phyloP scores from a whole-genome alignment of 1,140 invertebrate genomes.

The Papilio dardanus region DNA sequence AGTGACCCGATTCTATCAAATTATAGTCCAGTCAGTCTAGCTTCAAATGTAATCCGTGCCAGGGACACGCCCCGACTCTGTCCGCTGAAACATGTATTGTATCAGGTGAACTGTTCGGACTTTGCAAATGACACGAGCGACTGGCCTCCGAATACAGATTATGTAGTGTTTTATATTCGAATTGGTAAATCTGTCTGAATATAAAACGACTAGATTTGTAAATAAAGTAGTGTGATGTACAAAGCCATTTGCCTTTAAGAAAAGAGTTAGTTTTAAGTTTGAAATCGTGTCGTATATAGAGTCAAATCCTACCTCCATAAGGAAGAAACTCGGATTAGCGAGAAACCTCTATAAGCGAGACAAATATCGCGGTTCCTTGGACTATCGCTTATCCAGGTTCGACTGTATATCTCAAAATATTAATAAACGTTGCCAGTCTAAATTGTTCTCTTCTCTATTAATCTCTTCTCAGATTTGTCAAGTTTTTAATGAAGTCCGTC shows the following conservation, averaged over 20 bases:
- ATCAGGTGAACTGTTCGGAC: constrained; percentile 4
- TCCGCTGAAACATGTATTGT: constrained; percentile 17
- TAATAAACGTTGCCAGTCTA: too few species aligned
- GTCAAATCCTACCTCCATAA: too few species aligned
- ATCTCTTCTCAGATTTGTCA: too few species aligned
- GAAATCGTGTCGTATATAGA: too few species aligned
- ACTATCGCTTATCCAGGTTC: too few species aligned
- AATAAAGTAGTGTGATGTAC: not conserved
- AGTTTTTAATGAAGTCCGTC: not conserved
- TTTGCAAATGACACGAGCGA: constrained; percentile 17
- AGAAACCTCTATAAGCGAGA: too few species aligned
- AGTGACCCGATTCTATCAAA: constrained; percentile 14
- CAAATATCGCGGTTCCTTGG: too few species aligned
- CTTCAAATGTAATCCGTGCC: not conserved
- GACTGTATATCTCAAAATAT: too few species aligned
- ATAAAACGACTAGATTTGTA: not conserved
- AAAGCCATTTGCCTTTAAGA: too few species aligned
- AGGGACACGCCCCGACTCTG: constrained; percentile 6
- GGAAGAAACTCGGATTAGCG: too few species aligned
- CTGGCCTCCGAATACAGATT: not conserved
- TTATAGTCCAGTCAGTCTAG: not conserved
- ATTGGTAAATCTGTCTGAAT: not conserved
- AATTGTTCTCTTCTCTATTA: too few species aligned
- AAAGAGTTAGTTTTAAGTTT: too few species aligned
- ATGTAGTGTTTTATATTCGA: not conserved